A percentile compares a stretch with the other conserved stretches of the same genome.
Conservation (phyloP, 2,113 vertebrate species). For the Myrmecophaga tridactyla region DNA sequence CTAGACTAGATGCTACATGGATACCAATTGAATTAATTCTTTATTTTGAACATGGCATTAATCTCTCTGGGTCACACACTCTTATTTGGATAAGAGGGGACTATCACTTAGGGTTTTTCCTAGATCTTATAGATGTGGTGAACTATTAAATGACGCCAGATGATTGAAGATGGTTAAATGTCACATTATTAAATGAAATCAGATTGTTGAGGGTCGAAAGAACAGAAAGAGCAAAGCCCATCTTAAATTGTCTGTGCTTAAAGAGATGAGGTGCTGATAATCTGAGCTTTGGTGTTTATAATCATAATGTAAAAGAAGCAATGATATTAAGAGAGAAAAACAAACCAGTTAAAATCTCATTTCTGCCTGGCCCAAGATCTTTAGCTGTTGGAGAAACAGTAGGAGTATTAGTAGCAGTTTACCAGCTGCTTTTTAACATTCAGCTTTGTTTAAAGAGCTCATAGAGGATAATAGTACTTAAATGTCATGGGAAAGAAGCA, state of each 20-base stretch:
- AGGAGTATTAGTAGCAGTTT: not conserved
- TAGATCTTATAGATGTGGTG: not conserved
- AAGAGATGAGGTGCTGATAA: not conserved
- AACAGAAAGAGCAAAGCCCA: not conserved
- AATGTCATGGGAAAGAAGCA: not conserved
- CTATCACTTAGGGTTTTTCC: not conserved
- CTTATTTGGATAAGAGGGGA: not conserved
- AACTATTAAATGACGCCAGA: not conserved
- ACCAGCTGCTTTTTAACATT: conserved; percentile 1
- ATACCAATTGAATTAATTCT: not conserved
- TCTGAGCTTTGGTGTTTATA: not conserved
- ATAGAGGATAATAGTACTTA: conserved; percentile 8
- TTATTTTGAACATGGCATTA: conserved; percentile 33
- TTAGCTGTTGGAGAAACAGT: not conserved
- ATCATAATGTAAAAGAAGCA: not conserved
- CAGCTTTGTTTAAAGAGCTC: conserved; percentile 8
- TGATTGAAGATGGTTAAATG: not conserved
- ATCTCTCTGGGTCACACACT: not conserved
- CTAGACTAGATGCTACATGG: not conserved
- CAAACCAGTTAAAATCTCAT: not conserved
- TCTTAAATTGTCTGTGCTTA: not conserved
- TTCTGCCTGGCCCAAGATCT: not conserved
- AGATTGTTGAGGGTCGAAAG: not conserved
- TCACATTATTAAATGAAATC: conserved; percentile 4
- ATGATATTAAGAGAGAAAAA: not conserved